Evolutionary conservation across 2,888 invertebrate genomes (phyloP), one percentile per base, ranked within the genome.

Genomic region (Punctoribates punctum): DNA sequence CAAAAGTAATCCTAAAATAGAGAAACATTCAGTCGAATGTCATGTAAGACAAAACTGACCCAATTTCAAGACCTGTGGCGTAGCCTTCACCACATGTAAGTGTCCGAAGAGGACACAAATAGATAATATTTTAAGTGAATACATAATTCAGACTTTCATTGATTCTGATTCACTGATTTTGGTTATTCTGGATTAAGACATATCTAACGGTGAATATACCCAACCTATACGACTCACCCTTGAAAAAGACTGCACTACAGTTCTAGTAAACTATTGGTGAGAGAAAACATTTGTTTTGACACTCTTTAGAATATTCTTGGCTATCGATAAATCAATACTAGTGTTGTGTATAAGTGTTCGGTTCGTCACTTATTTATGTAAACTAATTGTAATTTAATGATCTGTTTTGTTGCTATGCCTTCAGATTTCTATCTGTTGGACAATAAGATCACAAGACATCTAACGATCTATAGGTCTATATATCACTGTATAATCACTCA

Each of bases 281-380:
- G 20, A 51, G 20, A n/a, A 3, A 15, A 51, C 34, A 34, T 34
- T 34, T 34, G 34, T 34, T 34, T 15, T 51, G 51, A 51, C 51
- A 20, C 51, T 51, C 11, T n/a, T 51, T 11, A 15, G 20, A 57
- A 57, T 57, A 57, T 57, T 57, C 25, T 57, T 57, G 5, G n/a
- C 20, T 57, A 15, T 25, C 57, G 20, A 57, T 57, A 57, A 57
- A 57, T 57, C 57, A 57, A 57, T 57, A 57, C 11, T 57, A 48
- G 57, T 11, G 57, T 57, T 11, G 13, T 48, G 48, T 17, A 23
- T 13, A 57, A 57, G 25, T 57, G 57, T 57, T 57, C n/a, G 11
- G 23, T 57, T 57, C 23, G 11, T 25, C 20, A 57, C 57, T 57
- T 25, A 17, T 57, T 25, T 57, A 11, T 57, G 25, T 57, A 25